phyloP scores from a whole-genome alignment of 2,888 invertebrate genomes.

The Cataglyphis rosenhaueri region DNA sequence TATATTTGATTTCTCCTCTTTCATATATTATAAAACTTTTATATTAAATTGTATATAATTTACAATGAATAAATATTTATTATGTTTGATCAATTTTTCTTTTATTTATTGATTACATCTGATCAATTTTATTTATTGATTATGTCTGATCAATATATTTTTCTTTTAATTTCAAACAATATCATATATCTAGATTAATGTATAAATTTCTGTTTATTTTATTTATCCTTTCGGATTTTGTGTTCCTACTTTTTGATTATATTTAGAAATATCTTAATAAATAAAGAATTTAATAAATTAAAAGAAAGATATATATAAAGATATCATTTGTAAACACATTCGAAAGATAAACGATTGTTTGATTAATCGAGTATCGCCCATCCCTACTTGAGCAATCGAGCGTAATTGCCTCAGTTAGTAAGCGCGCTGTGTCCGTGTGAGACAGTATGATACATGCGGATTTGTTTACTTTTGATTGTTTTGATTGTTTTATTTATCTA shows the following conservation, averaged over 20 bases:
- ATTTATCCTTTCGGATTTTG: not conserved
- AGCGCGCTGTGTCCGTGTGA: not conserved
- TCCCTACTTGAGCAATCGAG: not conserved
- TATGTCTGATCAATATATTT: not conserved
- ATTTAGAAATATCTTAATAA: not conserved
- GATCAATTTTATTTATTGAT: not conserved
- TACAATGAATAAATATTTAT: not conserved
- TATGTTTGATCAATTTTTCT: not conserved
- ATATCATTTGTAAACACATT: not conserved
- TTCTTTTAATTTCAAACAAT: not conserved
- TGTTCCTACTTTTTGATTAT: not conserved
- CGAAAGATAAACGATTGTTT: not conserved
- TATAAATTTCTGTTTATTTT: not conserved
- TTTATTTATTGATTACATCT: not conserved
- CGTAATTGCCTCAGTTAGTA: not conserved
- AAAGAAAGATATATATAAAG: not conserved
- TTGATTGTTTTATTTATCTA: not conserved
- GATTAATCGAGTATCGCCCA: not conserved
- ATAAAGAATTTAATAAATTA: not conserved
- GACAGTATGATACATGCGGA: not conserved
- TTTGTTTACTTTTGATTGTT: constrained; percentile 6
- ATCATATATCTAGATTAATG: not conserved
- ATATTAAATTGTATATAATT: not conserved
- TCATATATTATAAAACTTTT: not conserved
- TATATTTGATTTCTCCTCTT: not conserved